Evolutionary conservation across 2,113 vertebrate genomes (phyloP).

Genomic region (Lycaon pictus): DNA sequence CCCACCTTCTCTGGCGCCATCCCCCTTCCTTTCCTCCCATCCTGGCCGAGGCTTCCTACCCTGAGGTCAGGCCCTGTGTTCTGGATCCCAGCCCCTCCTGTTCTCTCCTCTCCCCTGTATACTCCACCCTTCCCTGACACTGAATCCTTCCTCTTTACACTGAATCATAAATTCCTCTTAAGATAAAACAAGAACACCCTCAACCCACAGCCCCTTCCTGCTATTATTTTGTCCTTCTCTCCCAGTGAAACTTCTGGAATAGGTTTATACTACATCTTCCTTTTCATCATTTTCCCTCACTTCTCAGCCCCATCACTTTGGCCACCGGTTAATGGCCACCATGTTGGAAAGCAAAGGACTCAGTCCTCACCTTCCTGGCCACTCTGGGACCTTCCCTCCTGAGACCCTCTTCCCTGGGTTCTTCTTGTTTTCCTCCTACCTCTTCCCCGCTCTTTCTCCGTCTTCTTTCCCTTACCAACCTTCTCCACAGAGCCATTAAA

Average conservation of each 20-base stretch:
- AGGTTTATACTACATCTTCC: not conserved
- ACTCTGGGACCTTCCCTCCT: not conserved
- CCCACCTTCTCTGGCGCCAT: not conserved
- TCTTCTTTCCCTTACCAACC: not conserved
- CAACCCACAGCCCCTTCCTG: not conserved
- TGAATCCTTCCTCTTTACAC: not conserved
- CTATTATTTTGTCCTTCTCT: not conserved
- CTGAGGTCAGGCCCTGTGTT: not conserved
- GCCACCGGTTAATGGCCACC: not conserved
- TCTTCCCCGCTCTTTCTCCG: not conserved
- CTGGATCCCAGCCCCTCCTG: not conserved
- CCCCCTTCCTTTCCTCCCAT: constrained; percentile 10
- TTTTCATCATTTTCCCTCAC: not conserved
- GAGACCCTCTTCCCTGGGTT: not conserved
- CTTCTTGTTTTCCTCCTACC: not conserved
- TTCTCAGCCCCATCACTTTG: not conserved
- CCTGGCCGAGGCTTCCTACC: not conserved
- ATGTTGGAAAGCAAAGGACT: not conserved
- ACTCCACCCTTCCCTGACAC: not conserved
- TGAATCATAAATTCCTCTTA: constrained; percentile 27
- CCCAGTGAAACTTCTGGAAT: not conserved
- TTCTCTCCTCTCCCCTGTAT: not conserved
- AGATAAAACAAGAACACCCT: not conserved
- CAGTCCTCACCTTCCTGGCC: not conserved
- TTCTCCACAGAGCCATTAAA: not conserved